Base-by-base conservation (phyloP, 2,888 invertebrate genomes). In the Pterostichus madidus region DNA sequence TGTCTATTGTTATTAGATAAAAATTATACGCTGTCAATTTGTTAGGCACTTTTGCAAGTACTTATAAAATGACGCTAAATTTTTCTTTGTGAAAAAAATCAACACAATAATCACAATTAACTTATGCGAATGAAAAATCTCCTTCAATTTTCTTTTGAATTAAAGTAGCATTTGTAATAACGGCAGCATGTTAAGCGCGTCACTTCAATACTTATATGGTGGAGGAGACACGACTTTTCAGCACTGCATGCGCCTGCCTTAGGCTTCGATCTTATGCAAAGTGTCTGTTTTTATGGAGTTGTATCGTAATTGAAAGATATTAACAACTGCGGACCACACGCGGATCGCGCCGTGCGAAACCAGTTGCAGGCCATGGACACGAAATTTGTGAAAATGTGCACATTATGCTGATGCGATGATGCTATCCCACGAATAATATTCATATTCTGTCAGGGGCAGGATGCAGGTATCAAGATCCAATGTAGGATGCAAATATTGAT, bases 241-340 rank as follows among this genome's bases (percentile, higher is more conserved):
- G 44, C 35, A 13, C 39, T 61, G 31, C 31, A 44, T 46, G 31
- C 8, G n/a, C 75, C 4, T 3, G 52, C 75, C 75, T 17, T 35
- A 5, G 77, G 56, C 56, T 56, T 17, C 13, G 59, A 79, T 79
- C 61, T 24, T 80, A 80, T 80, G 80, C 80, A 80, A 73, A 80
- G 56, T 80, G 56, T 80, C 73, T 31, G 53, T 56, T 80, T 79
- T 80, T 80, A 80, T 80, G 56, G 39, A 80, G 71, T 59, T 44
- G 46, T 73, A 73, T 80, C 71, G 73, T 80, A 80, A 80, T 80
- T 80, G 80, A 80, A 80, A 80, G 80, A 80, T 80, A 73, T 80
- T 80, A 80, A 80, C 80, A 80, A 80, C 80, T 73, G 56, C 39
- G 35, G 80, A 80, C 80, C 80, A 80, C 80, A 80, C 80, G 79